Evolutionary conservation across 2,797 vertebrate species (phyloP).

Genomic region (Sarcophilus harrisii): DNA sequence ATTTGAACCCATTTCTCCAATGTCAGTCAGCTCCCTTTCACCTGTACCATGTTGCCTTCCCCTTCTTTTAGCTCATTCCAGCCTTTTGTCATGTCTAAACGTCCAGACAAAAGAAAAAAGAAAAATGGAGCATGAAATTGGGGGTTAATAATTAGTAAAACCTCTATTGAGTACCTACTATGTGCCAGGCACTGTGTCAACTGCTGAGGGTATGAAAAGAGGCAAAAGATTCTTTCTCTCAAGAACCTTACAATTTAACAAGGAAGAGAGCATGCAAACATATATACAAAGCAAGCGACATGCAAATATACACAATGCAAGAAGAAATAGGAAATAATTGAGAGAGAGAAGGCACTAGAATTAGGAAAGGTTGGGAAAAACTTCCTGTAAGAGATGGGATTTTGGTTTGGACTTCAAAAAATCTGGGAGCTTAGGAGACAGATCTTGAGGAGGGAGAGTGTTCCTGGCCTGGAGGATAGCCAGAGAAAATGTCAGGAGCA

Average conservation of each 20-base stretch:
- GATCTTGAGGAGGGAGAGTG: neutral
- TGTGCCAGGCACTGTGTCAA: neutral
- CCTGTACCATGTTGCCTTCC: neutral
- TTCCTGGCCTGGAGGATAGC: neutral
- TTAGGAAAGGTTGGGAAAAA: neutral
- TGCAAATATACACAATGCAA: neutral
- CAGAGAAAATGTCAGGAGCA: neutral
- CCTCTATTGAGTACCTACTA: neutral
- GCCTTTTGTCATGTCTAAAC: neutral
- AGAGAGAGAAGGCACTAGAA: neutral
- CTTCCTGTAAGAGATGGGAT: neutral
- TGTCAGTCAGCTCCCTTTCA: neutral
- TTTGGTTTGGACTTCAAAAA: neutral
- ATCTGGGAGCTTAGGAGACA: neutral
- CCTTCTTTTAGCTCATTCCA: neutral
- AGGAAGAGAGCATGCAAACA: neutral
- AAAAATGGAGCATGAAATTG: neutral
- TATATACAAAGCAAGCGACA: neutral
- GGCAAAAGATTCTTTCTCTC: neutral
- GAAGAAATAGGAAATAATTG: neutral
- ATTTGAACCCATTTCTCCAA: neutral
- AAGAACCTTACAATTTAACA: neutral
- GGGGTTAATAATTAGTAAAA: neutral
- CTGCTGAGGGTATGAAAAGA: neutral
- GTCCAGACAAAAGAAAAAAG: neutral